Base-by-base conservation (phyloP, 2,888 invertebrate genomes). In the Eristalis pertinax region DNA sequence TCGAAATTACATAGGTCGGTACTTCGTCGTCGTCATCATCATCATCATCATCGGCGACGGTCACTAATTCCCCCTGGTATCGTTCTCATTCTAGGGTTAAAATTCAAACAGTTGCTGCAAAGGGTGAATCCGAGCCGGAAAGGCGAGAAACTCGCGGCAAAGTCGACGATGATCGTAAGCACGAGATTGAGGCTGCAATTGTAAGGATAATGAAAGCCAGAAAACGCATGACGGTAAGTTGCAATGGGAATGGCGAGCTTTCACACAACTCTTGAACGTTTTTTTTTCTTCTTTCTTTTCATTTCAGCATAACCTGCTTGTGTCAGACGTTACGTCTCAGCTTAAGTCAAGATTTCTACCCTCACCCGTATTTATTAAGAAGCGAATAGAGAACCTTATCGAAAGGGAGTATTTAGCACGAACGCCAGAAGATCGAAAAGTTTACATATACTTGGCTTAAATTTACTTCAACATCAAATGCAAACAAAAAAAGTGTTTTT, bases 141-240 rank as follows among this genome's bases (percentile, higher is more conserved):
- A 95, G 99, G 89, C 96, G 97, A 92, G 99, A 99, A 94, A 99
- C 99, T 0, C 96, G 99, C 90, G 98, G 96, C 92, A 99, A 99
- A 94, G 98, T 99, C 67, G 99, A 99, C 92, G 99, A 99, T 93
- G 99, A 99, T 94, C 95, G 99, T 90, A 99, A 99, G 93, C 99
- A 99, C 93, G 99, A 99, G 94, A 99, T 99, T 90, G 99, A 99
- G 94, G 99, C 99, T 69, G 99, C 99, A 89, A 99, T 99, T 92
- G 99, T 99, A 82, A 91, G 93, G 82, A 99, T 99, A 92, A 99
- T 99, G 99, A 99, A 99, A 94, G 97, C 98, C 68, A 95, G 99
- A 89, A 99, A 99, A 95, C 96, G 97, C 91, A 96, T 99, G 96
- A 95, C 97, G 93, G 96, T 97, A 93, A 92, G 94, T 85, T 8